These are phyloP conservation scores for Azorinus chamasolen DNA, from an alignment of 2,888 invertebrate genomes.

Conservation along the genomic window DNA sequence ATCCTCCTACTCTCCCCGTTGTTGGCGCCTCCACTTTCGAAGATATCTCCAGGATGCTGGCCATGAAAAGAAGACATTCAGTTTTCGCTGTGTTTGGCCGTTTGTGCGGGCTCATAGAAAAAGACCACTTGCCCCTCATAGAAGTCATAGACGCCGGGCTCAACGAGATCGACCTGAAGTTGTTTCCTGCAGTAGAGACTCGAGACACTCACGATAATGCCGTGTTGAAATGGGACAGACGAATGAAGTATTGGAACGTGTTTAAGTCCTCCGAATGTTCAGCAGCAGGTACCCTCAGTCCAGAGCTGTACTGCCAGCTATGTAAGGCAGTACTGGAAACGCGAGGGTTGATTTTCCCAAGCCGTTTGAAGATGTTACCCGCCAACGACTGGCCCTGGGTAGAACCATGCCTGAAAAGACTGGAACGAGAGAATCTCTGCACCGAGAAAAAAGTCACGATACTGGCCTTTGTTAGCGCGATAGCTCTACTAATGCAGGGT, in stretches of 20 bases:
- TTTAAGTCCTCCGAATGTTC: neutral
- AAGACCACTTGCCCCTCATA: neutral
- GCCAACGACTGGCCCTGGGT: slow-evolving; percentile 34
- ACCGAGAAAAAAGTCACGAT: slow-evolving; percentile 18
- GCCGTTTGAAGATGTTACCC: slow-evolving; percentile 23
- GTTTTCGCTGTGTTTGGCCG: slow-evolving; percentile 7
- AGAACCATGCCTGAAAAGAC: slow-evolving; percentile 20
- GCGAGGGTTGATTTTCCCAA: slow-evolving; percentile 25
- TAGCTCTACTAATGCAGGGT: slow-evolving; percentile 45
- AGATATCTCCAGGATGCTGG: slow-evolving; percentile 1
- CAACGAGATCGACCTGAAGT: slow-evolving; percentile 5
- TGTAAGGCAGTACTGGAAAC: slow-evolving; percentile 30
- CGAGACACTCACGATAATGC: slow-evolving; percentile 1
- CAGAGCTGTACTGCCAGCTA: too few species aligned
- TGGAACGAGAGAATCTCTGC: slow-evolving; percentile 12
- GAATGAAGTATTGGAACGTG: slow-evolving; percentile 24
- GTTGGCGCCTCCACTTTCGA: slow-evolving; percentile 5
- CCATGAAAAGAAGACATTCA: slow-evolving; percentile 4
- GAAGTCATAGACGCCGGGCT: slow-evolving; percentile 11
- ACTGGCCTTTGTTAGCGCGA: slow-evolving; percentile 27
- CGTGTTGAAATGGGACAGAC: neutral
- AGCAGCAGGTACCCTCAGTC: neutral
- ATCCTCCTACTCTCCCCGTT: neutral
- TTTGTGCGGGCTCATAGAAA: slow-evolving; percentile 9
- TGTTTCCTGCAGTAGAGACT: slow-evolving; percentile 30